Evolutionary conservation across 2,797 vertebrate genomes (phyloP), one percentile per base, ranked within the genome.

Genomic region (Cynodonichthys magdalenae): DNA sequence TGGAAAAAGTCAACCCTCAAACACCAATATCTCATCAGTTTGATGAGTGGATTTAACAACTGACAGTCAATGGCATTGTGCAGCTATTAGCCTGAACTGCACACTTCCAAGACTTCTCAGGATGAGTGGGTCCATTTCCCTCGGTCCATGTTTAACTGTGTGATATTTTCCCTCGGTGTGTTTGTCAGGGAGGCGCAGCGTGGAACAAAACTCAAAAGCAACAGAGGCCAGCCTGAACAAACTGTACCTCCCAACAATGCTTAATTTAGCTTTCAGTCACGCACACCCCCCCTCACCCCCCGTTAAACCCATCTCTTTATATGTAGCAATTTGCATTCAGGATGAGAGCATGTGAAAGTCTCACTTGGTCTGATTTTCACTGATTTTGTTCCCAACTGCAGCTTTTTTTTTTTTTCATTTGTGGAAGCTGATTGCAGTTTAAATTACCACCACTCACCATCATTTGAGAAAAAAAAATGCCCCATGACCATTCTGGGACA

Each of bases 281-380:
- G n/a, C 29, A 5, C 8, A 29, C 29, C 3, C 29, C 29, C 62
- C 5, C 15, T 12, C 9, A 9, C 20, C 34, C 53, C 14, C 4
- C 36, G 6, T 8, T 7, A 2, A 31, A 31, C 31, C 31, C 8
- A 41, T 34, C 46, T 74, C 74, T 75, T 78, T 53, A 64, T 70
- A 55, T 74, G 59, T 49, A 59, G 49, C 54, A 28, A 85, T 88
- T 81, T 80, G 59, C 63, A 66, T 81, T 81, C 60, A 77, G 53
- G 47, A 41, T 1, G 0, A 53, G 77, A 62, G 27, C 65, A 72
- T 71, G 65, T 2, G 1, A 66, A 73, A 73, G 55, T 62, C 66
- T 77, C 66, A 74, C 73, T 80, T 53, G 52, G 49, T 76, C 72
- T 77, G 75, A 86, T 88, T 81, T 85, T 56, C 59, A 55, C 66